phyloP scores from a whole-genome alignment of 2,797 vertebrate genomes.

The Phaenicophaeus curvirostris region DNA sequence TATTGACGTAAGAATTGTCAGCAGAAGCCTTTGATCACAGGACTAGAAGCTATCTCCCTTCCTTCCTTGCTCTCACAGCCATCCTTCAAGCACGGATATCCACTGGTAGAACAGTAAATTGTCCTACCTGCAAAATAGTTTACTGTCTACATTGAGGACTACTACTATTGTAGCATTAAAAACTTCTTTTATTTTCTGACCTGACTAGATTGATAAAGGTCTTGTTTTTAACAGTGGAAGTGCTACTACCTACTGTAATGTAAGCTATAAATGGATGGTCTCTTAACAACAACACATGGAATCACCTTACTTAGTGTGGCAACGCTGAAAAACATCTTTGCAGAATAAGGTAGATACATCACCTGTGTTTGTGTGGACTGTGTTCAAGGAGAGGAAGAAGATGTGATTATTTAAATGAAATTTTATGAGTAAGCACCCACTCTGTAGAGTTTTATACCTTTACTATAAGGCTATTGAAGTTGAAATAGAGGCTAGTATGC shows the following conservation, averaged over 20 bases:
- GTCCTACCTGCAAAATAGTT: background rate
- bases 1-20: background rate
- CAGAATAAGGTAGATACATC: background rate
- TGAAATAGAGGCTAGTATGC: background rate
- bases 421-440: background rate
- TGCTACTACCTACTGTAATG: background rate
- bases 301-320: background rate
- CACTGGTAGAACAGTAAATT: background rate
- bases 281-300: background rate
- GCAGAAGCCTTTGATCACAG: background rate
- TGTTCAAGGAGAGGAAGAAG: background rate
- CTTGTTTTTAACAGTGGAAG: background rate
- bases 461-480: background rate
- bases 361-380: background rate
- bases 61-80: background rate
- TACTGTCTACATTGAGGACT: background rate
- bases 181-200: background rate
- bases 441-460: background rate
- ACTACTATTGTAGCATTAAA: background rate
- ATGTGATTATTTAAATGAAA: background rate
- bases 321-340: background rate
- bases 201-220: background rate
- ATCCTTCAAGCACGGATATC: background rate
- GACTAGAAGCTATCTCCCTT: background rate
- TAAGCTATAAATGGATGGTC: background rate